Percentiles rank a stretch among this genome's conserved stretches.
Evolutionary conservation across 2,113 vertebrate species (phyloP).

Genomic region (Psilopogon haemacephalus): DNA sequence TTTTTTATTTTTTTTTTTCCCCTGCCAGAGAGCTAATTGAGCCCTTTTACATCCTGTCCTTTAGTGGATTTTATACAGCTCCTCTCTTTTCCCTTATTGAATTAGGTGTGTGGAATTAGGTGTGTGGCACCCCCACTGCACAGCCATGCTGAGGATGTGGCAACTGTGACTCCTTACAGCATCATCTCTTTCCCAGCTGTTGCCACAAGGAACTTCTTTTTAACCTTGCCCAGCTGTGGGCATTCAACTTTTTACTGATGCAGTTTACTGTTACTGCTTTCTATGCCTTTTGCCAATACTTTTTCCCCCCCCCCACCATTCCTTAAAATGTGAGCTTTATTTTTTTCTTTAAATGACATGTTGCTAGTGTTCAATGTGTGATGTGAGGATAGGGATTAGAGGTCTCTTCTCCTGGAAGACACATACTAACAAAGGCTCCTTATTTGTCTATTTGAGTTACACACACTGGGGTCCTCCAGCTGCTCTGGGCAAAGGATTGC

Average conservation of each 20-base stretch:
- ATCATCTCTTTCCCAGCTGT: neutral
- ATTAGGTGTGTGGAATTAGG: rapidly evolving
- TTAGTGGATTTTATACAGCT: neutral
- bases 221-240: neutral
- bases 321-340: neutral
- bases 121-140: neutral
- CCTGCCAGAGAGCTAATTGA: neutral
- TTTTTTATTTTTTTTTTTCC: too few species aligned
- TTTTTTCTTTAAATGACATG: neutral
- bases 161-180: neutral
- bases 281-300: neutral
- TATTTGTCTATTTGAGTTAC: too few species aligned
- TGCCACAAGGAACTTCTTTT: neutral
- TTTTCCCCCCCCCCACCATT: neutral
- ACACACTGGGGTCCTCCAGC: too few species aligned
- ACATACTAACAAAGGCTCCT: neutral
- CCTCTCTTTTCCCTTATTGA: neutral
- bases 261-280: neutral
- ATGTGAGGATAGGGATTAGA: neutral
- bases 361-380: neutral
- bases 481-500: neutral
- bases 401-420: neutral
- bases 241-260: neutral
- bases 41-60: neutral
- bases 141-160: neutral